Evolutionary conservation across 2,888 invertebrate genomes (phyloP).

Genomic region (Lithophane leautieri): DNA sequence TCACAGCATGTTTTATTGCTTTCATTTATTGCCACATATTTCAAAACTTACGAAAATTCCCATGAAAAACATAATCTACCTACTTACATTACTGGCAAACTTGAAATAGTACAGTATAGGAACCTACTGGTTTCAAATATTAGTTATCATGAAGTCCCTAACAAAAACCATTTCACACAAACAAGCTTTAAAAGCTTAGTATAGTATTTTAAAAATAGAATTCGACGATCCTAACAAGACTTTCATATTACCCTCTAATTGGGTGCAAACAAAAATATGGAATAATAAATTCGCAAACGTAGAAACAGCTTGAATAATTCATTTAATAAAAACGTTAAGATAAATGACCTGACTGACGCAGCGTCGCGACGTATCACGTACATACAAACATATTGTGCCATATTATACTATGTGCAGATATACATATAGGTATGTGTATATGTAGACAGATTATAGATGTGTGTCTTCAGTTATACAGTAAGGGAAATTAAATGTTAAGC

Average conservation of each 20-base stretch:
- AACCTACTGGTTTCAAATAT: background rate
- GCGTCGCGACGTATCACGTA: constrained; percentile 61
- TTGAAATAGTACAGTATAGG: background rate
- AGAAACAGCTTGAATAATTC: constrained; percentile 69
- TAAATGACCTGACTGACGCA: constrained; percentile 70
- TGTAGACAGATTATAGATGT: constrained; percentile 2
- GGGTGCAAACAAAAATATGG: constrained; percentile 53
- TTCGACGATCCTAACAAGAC: constrained; percentile 42
- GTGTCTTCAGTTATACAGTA: background rate
- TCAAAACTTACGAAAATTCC: background rate
- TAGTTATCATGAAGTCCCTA: background rate
- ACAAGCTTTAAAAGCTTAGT: constrained; percentile 1
- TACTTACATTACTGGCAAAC: background rate
- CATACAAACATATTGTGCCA: constrained; percentile 36
- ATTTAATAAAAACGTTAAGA: constrained; percentile 75
- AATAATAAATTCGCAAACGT: constrained; percentile 65
- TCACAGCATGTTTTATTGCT: background rate
- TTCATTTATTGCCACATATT: background rate
- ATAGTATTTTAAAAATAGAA: constrained; percentile 26
- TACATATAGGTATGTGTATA: constrained; percentile 10
- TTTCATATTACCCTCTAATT: constrained; percentile 67
- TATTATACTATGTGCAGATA: constrained; percentile 5
- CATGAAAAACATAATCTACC: background rate
- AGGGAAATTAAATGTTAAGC: background rate
- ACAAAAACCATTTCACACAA: constrained; percentile 1